These are phyloP conservation scores for Amiota mariae DNA, from an alignment of 2,888 invertebrate genomes.

Conservation along the genomic window DNA sequence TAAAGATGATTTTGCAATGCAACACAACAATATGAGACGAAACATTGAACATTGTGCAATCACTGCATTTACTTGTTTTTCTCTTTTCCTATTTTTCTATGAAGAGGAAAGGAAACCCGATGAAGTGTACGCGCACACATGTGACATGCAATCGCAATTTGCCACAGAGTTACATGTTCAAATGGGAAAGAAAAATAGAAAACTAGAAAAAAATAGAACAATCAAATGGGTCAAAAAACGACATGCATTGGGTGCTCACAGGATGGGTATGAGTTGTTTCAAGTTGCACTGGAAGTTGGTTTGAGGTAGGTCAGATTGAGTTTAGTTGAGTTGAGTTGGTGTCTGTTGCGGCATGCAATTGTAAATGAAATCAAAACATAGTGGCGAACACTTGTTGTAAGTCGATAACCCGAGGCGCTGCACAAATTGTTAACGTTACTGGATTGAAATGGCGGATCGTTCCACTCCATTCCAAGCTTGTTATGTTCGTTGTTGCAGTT, in stretches of 20 bases:
- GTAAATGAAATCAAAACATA: slow-evolving; percentile 22
- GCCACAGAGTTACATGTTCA: slow-evolving; percentile 11
- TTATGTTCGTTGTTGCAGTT: slow-evolving; percentile 3
- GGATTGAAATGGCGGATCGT: neutral
- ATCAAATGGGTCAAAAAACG: neutral
- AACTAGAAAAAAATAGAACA: neutral
- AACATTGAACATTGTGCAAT: too few relatives aligned
- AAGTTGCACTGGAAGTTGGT: too few relatives aligned
- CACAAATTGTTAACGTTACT: slow-evolving; percentile 24
- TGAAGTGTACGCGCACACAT: neutral
- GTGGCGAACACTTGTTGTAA: slow-evolving; percentile 23
- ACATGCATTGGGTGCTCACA: neutral
- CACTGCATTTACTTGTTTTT: too few relatives aligned
- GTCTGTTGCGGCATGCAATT: slow-evolving; percentile 17
- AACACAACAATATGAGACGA: too few relatives aligned
- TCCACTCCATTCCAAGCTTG: neutral
- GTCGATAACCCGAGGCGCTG: slow-evolving; percentile 28
- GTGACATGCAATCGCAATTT: slow-evolving; percentile 6
- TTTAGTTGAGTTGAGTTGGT: neutral
- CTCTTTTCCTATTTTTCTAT: too few relatives aligned
- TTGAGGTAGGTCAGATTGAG: neutral
- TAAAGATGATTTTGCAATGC: too few relatives aligned
- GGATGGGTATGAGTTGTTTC: neutral
- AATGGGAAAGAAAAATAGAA: neutral
- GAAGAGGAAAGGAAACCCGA: too few relatives aligned